Percentiles rank a stretch among this genome's conserved stretches.
phyloP scores from a whole-genome alignment of 1,140 invertebrate species.

The Dufourea novaeangliae region DNA sequence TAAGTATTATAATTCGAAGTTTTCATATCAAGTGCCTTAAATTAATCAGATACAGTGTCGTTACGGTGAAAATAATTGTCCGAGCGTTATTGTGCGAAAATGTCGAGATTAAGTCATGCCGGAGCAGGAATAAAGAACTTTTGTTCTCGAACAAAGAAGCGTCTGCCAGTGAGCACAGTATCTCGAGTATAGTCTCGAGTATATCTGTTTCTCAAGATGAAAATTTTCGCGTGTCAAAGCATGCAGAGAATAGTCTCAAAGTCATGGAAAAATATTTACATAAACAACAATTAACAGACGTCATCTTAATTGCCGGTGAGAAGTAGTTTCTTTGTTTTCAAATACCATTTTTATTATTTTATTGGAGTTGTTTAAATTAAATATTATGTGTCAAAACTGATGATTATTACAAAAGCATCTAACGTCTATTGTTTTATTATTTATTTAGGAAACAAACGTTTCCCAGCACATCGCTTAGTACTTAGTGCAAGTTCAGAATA shows the following conservation, averaged over 20 bases:
- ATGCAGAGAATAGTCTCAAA: slow-evolving; percentile 90
- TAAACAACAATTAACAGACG: slow-evolving; percentile 90
- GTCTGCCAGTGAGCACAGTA: slow-evolving; percentile 77
- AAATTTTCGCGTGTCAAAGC: slow-evolving; percentile 89
- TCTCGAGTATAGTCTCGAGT: slow-evolving; percentile 77
- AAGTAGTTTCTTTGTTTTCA: slow-evolving; percentile 8
- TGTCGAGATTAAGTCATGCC: slow-evolving; percentile 42
- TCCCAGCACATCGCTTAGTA: slow-evolving; percentile 88
- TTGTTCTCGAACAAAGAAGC: slow-evolving; percentile 69
- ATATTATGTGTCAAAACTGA: neutral
- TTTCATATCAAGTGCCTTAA: slow-evolving; percentile 21
- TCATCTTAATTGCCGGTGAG: slow-evolving; percentile 84
- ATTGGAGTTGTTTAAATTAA: neutral
- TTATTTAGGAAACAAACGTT: slow-evolving; percentile 82
- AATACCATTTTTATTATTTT: neutral
- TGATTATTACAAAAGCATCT: slow-evolving; percentile 51
- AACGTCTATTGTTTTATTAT: slow-evolving; percentile 22
- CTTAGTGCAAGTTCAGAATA: slow-evolving; percentile 95
- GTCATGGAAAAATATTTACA: slow-evolving; percentile 92
- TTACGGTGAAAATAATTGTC: neutral
- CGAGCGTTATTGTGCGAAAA: neutral
- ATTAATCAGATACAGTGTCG: neutral
- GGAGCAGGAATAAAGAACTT: slow-evolving; percentile 48
- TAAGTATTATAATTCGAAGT: neutral
- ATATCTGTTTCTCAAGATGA: slow-evolving; percentile 85